Evolutionary conservation across 2,888 invertebrate species (phyloP).

Genomic region (Sialis lutaria): DNA sequence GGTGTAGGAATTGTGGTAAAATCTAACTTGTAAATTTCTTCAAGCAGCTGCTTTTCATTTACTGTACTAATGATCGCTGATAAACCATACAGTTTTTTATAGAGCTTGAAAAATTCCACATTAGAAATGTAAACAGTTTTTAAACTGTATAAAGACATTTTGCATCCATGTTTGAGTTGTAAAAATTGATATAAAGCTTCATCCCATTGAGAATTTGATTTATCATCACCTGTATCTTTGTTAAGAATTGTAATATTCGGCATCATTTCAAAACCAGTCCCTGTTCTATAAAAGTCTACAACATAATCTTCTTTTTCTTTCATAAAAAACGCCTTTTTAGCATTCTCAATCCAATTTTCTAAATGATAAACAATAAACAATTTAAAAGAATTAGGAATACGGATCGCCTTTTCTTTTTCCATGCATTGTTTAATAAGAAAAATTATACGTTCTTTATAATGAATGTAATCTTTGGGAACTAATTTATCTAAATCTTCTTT

Average conservation of each 20-base stretch:
- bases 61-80: conserved; percentile 21
- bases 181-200: conserved; percentile 23
- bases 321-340: conserved; percentile 16
- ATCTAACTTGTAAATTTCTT: conserved; percentile 15
- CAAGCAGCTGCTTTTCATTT: conserved; percentile 16
- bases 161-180: conserved; percentile 21
- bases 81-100: conserved; percentile 19
- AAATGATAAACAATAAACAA: conserved; percentile 15
- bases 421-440: conserved; percentile 12
- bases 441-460: conserved; percentile 8
- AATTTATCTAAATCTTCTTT: conserved; percentile 3
- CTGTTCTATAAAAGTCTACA: conserved; percentile 15
- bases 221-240: conserved; percentile 21
- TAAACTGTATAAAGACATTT: conserved; percentile 16
- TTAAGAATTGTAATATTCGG: conserved; percentile 16
- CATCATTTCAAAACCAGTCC: conserved; percentile 10
- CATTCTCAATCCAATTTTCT: conserved; percentile 15
- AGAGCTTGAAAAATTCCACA: conserved; percentile 12
- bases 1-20: conserved; percentile 17
- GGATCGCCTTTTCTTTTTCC: conserved; percentile 10
- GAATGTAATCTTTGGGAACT: conserved; percentile 2
- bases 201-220: conserved; percentile 20
- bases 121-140: conserved; percentile 24
- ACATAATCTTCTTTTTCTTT: conserved; percentile 17
- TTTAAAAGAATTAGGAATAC: conserved; percentile 13